These are phyloP conservation scores for Leptopilina drosophilae DNA, from an alignment of 2,888 invertebrate genomes.

Conservation along the genomic window DNA sequence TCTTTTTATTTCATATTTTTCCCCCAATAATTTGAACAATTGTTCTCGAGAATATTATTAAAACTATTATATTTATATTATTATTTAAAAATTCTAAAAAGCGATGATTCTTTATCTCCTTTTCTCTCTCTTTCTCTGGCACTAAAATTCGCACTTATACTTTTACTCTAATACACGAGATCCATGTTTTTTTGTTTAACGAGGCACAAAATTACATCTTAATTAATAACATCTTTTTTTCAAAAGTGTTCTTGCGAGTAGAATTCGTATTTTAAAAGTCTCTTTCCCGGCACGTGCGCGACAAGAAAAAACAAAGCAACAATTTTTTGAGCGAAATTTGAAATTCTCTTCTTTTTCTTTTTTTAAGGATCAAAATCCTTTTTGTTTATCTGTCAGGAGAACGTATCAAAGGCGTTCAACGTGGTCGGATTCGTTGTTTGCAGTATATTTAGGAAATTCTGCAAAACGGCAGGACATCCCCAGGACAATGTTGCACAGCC, in stretches of 20 bases:
- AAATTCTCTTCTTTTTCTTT: neutral
- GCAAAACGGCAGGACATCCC: constrained; percentile 67
- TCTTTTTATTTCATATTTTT: too few species aligned
- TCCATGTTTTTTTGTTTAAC: neutral
- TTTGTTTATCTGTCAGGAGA: constrained; percentile 24
- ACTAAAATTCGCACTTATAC: constrained; percentile 17
- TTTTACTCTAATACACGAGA: constrained; percentile 4
- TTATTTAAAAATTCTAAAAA: constrained; percentile 34
- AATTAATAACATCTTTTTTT: neutral
- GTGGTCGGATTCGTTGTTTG: constrained; percentile 13
- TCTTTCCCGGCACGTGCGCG: neutral
- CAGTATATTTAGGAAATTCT: constrained; percentile 3
- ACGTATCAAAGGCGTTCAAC: neutral
- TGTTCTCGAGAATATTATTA: neutral
- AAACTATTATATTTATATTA: too few species aligned
- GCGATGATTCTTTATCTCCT: neutral
- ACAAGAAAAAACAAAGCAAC: neutral
- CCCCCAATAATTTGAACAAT: too few species aligned
- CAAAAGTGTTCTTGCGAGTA: too few species aligned
- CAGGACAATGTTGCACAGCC: constrained; percentile 65
- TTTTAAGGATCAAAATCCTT: neutral
- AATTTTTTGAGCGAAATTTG: constrained; percentile 29
- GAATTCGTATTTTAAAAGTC: too few species aligned
- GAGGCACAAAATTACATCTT: constrained; percentile 39
- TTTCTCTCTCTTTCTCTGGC: too few species aligned